Conservation (phyloP, 2,888 invertebrate species). For the Achlya flavicornis region DNA sequence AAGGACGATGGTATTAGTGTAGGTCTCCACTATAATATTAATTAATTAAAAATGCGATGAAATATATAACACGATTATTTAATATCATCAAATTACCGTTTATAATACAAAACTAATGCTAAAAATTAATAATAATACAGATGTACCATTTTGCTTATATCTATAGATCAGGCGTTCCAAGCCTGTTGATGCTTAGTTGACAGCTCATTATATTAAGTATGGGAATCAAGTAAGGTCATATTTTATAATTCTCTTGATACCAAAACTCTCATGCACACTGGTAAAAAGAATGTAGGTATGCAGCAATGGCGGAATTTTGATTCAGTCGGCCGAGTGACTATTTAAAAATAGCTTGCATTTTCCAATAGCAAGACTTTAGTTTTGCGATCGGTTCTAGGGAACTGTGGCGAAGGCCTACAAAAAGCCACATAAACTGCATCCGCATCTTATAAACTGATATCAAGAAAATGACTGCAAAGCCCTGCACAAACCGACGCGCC, state of each 20-base stretch:
- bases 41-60: neutral
- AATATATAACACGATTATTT: neutral
- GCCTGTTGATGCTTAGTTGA: neutral
- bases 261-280: too few species aligned
- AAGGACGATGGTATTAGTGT: too few species aligned
- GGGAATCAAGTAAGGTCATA: too few species aligned
- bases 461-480: too few species aligned
- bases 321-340: too few species aligned
- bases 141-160: neutral
- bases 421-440: neutral
- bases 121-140: neutral
- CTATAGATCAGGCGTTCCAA: neutral
- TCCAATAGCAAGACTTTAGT: neutral
- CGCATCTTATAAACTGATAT: too few species aligned
- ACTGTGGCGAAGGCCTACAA: neutral
- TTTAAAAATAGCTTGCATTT: neutral
- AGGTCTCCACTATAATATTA: too few species aligned
- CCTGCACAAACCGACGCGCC: too few species aligned
- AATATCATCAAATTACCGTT: slow-evolving; percentile 1
- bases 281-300: too few species aligned
- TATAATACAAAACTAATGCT: neutral
- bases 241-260: too few species aligned
- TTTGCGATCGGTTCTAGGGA: neutral
- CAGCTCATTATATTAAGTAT: too few species aligned
- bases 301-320: too few species aligned